Percentiles rank a stretch among this genome's conserved stretches.
Evolutionary conservation across 2,113 vertebrate genomes (phyloP).

Genomic region (Podocnemis expansa): DNA sequence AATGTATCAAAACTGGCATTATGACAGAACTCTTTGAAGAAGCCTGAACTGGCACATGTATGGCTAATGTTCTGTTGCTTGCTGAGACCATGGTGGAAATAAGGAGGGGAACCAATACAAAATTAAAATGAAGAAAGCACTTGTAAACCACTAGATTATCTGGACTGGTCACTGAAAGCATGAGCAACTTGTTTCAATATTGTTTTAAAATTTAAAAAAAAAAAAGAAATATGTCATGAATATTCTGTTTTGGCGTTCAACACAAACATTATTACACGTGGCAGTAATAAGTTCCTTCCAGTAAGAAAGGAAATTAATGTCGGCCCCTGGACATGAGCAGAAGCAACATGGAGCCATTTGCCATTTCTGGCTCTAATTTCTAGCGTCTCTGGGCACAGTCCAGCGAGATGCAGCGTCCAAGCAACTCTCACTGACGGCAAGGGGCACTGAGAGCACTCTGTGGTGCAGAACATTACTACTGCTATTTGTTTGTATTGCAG

Average conservation of each 20-base stretch:
- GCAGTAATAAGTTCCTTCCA: constrained; percentile 49
- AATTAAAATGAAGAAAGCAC: rapidly evolving
- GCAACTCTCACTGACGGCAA: rapidly evolving
- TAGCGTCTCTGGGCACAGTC: not conserved
- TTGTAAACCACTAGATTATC: not conserved
- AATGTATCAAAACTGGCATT: not conserved
- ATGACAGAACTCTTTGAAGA: not conserved
- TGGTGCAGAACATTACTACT: not conserved
- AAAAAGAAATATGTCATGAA: constrained; percentile 22
- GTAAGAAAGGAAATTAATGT: constrained; percentile 45
- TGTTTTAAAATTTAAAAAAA: not conserved
- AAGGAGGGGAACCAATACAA: not conserved
- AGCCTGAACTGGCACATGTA: not conserved
- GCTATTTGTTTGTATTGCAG: not conserved
- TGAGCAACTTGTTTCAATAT: rapidly evolving
- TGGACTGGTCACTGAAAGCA: not conserved
- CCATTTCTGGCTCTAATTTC: not conserved
- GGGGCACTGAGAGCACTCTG: not conserved
- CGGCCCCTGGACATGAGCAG: constrained; percentile 48
- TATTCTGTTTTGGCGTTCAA: constrained; percentile 46
- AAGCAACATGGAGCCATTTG: not conserved
- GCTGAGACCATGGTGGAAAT: not conserved
- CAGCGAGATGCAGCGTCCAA: not conserved
- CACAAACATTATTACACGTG: constrained; percentile 1
- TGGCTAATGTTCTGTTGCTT: not conserved